Base-by-base conservation (phyloP, 2,797 vertebrate species). In the Taeniopygia guttata region DNA sequence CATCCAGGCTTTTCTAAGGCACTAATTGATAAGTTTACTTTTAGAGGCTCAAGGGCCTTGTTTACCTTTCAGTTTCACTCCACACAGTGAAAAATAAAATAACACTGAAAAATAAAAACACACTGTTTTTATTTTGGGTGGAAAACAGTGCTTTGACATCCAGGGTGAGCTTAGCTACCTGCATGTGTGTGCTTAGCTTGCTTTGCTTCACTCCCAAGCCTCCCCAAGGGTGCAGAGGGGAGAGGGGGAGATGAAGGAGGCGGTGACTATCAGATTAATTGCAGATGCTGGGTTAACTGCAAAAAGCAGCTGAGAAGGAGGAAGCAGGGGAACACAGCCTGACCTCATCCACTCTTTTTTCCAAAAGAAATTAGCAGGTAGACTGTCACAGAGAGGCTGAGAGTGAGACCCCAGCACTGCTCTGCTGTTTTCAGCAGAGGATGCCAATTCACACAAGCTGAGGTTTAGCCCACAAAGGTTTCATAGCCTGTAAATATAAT, bases 21-120 rank as follows among this genome's bases (percentile, higher is more conserved):
- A 81, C 60, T 92, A 93, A 95, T 74, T 95, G 93, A 76, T 77
- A 86, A 84, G 80, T 95, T 96, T 95, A 59, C 68, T 74, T 84
- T 88, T 52, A 66, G 80, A 76, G 92, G 66, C 87, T 96, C 87
- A n/a, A 46, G 86, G 88, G 86, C 89, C 92, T 92, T 95, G 87
- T 90, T 95, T 93, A 83, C 60, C 56, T 94, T 95, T 91, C 81
- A 86, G 70, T 72, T 80, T 93, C 68, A 56, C 29, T 51, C 58
- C 60, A 42, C 78, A 80, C 21, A 14, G 12, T 68, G 54, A 38
- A 38, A 38, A 11, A 38, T 38, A 38, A 38, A 38, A 38, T 38
- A 38, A 38, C 36, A 38, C 36, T 38, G 36, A 38, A 38, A 38
- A 38, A 38, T 9, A 38, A 38, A 38, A 38, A 38, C 36, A 38